Evolutionary conservation across 2,888 invertebrate genomes (phyloP).

Genomic region (Tetranychus piercei): DNA sequence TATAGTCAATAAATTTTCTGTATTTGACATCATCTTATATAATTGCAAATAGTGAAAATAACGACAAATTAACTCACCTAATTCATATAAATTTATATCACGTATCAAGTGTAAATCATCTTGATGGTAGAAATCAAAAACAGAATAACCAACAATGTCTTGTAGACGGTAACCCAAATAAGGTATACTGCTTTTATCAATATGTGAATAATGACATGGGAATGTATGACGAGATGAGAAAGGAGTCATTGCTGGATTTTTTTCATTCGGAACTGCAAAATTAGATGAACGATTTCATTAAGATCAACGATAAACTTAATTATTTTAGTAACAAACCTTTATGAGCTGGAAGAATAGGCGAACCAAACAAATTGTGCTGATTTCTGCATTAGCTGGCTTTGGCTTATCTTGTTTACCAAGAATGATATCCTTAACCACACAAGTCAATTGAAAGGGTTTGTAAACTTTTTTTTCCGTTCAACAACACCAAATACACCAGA

Average conservation of each 20-base stretch:
- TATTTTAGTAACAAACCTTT: slow-evolving; percentile 42
- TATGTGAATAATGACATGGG: slow-evolving; percentile 52
- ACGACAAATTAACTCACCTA: background rate
- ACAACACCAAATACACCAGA: slow-evolving; percentile 43
- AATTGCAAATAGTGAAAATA: background rate
- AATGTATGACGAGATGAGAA: slow-evolving; percentile 66
- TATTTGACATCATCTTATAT: background rate
- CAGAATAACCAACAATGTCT: slow-evolving; percentile 60
- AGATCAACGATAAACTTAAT: background rate
- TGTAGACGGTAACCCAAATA: slow-evolving; percentile 78
- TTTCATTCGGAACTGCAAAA: slow-evolving; percentile 39
- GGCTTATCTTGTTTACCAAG: slow-evolving; percentile 19
- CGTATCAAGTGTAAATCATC: slow-evolving; percentile 61
- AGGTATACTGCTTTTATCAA: slow-evolving; percentile 59
- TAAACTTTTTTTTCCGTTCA: slow-evolving; percentile 43
- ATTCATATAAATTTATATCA: slow-evolving; percentile 60
- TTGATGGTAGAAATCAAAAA: slow-evolving; percentile 69
- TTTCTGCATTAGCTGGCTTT: slow-evolving; percentile 6
- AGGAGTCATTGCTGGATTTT: slow-evolving; percentile 33
- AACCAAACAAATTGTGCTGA: slow-evolving; percentile 37
- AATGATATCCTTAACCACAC: slow-evolving; percentile 28
- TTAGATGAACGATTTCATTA: slow-evolving; percentile 23
- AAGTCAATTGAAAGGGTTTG: slow-evolving; percentile 47
- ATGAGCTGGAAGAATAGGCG: slow-evolving; percentile 53
- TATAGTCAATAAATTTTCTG: no score